A percentile compares a stretch with the other conserved stretches of the same genome.
phyloP scores from a whole-genome alignment of 2,797 vertebrate species.

The Acipenser transmontanus region DNA sequence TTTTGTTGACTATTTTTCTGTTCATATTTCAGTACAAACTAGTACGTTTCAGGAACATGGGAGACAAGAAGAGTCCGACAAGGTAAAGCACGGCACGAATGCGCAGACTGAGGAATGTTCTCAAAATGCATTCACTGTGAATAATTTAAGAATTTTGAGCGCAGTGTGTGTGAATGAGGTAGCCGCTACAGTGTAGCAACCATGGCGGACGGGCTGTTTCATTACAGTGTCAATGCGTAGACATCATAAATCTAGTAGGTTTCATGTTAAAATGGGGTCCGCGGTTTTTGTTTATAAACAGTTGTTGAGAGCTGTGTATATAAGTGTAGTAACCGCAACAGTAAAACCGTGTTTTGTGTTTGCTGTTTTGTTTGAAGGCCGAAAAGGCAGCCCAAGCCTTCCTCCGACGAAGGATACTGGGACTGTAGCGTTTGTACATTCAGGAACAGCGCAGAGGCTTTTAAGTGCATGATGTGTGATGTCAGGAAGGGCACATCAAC shows the following conservation, averaged over 20 bases:
- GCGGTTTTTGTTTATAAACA: slow-evolving; percentile 42
- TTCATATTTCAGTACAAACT: slow-evolving; percentile 50
- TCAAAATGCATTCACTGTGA: slow-evolving; percentile 22
- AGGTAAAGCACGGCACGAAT: slow-evolving; percentile 64
- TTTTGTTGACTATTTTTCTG: slow-evolving; percentile 35
- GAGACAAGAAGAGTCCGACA: slow-evolving; percentile 96
- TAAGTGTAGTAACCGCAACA: slow-evolving; percentile 7
- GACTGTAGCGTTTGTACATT: slow-evolving; percentile 97
- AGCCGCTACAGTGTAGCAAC: slow-evolving; percentile 55
- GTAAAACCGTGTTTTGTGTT: slow-evolving; percentile 15
- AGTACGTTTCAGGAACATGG: slow-evolving; percentile 68
- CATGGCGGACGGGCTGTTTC: slow-evolving; percentile 62
- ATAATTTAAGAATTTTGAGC: slow-evolving; percentile 23
- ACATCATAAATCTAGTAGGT: slow-evolving; percentile 43
- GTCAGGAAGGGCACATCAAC: slow-evolving; percentile 96
- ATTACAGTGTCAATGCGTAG: slow-evolving; percentile 53
- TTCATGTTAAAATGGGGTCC: slow-evolving; percentile 39
- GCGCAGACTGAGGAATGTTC: slow-evolving; percentile 29
- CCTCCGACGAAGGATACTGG: slow-evolving; percentile 87
- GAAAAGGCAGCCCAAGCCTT: slow-evolving; percentile 87
- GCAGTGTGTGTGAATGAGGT: slow-evolving; percentile 31
- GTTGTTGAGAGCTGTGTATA: neutral
- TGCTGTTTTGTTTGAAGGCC: slow-evolving; percentile 67
- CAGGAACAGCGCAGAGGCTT: slow-evolving; percentile 94
- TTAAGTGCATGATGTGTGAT: slow-evolving; percentile 97